Conservation (phyloP, 2,888 invertebrate species). For the Dolichopus griseipennis region DNA sequence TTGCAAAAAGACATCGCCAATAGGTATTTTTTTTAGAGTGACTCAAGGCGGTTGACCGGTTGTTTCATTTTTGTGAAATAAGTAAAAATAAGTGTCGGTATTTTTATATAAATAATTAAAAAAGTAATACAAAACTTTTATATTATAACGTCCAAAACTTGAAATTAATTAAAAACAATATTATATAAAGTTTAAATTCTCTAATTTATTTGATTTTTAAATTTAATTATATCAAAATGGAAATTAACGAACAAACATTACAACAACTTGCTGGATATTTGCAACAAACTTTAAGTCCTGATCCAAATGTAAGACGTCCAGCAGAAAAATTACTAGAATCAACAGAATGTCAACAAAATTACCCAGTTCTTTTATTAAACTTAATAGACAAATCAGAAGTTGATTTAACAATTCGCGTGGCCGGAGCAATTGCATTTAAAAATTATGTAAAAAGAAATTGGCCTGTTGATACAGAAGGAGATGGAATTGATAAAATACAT, state of each 20-base stretch:
- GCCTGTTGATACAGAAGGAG: constrained; percentile 65
- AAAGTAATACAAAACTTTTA: too few relatives aligned
- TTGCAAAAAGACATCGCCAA: too few relatives aligned
- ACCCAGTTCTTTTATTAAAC: constrained; percentile 74
- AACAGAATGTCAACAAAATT: constrained; percentile 84
- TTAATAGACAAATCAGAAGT: constrained; percentile 75
- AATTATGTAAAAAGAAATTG: constrained; percentile 96
- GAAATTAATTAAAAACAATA: background rate
- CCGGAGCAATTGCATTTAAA: constrained; percentile 91
- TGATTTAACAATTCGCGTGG: constrained; percentile 73
- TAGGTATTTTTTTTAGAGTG: too few relatives aligned
- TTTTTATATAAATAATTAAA: too few relatives aligned
- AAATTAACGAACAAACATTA: constrained; percentile 78
- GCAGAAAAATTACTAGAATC: constrained; percentile 89
- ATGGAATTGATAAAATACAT: constrained; percentile 70
- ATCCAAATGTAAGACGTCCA: constrained; percentile 69
- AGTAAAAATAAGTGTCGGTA: background rate
- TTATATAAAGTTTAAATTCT: background rate
- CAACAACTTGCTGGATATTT: constrained; percentile 73
- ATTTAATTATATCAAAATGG: constrained; percentile 56
- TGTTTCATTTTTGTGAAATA: background rate
- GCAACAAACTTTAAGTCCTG: constrained; percentile 79
- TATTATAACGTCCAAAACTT: background rate
- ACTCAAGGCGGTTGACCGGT: background rate
- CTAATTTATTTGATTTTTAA: background rate